phyloP scores from a whole-genome alignment of 2,888 invertebrate genomes.

The Tenthredo scrophulariae region DNA sequence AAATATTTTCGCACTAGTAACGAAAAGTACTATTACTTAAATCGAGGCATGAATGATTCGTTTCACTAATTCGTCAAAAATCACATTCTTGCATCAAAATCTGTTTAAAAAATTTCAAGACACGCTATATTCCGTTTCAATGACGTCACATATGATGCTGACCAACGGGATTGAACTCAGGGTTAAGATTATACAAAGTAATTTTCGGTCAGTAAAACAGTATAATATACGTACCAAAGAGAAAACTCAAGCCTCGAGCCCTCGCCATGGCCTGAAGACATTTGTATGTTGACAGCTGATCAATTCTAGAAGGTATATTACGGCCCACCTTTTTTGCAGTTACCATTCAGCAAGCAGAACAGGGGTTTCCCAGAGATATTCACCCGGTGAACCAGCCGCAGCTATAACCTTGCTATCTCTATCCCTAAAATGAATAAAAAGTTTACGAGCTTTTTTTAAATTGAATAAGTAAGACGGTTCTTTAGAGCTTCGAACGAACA shows the following conservation, averaged over 20 bases:
- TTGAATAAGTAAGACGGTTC: slow-evolving; percentile 23
- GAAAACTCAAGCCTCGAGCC: background rate
- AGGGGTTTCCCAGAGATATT: background rate
- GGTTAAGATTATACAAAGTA: background rate
- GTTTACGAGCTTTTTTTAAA: slow-evolving; percentile 12
- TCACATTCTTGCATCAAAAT: background rate
- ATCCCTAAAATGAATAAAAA: slow-evolving; percentile 23
- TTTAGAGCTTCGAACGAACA: background rate
- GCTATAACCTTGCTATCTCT: slow-evolving; percentile 30
- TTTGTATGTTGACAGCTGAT: slow-evolving; percentile 33
- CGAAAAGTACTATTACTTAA: background rate
- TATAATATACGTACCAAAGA: slow-evolving; percentile 3
- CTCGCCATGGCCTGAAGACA: background rate
- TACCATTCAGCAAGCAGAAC: slow-evolving; percentile 11
- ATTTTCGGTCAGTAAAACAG: background rate
- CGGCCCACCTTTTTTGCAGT: slow-evolving; percentile 13
- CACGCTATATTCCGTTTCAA: background rate
- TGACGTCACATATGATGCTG: background rate
- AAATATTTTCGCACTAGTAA: too few species aligned
- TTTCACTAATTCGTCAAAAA: background rate
- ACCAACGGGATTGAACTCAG: background rate
- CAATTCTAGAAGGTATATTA: slow-evolving; percentile 11
- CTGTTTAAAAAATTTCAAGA: background rate
- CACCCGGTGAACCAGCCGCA: slow-evolving; percentile 19
- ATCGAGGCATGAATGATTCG: background rate